Percentiles rank a stretch among this genome's conserved stretches.
Conservation (phyloP, 2,888 invertebrate genomes). For the Lithodes maja region DNA sequence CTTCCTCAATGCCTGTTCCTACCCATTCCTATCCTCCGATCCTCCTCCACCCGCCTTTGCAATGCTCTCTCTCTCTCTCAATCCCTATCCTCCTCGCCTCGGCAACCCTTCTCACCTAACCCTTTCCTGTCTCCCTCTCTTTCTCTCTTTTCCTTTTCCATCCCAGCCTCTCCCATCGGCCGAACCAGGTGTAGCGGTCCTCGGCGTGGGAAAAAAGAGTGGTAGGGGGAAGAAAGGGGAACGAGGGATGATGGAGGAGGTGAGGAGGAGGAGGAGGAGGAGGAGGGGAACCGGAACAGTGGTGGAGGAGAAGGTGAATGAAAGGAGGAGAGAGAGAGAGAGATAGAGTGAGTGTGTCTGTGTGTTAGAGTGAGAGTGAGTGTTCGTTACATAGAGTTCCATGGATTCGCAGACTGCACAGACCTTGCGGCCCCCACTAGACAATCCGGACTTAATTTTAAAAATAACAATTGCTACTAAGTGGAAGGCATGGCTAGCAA, state of each 20-base stretch:
- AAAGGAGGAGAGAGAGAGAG: not conserved
- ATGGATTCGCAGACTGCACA: too few relatives aligned
- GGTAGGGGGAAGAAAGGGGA: not conserved
- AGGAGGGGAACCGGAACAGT: not conserved
- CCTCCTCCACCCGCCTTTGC: too few relatives aligned
- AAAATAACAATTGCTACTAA: too few relatives aligned
- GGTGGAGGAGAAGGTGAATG: not conserved
- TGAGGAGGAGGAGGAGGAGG: not conserved
- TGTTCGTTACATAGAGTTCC: too few relatives aligned
- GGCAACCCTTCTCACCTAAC: not conserved
- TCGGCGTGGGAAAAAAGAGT: not conserved
- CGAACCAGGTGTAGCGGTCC: not conserved
- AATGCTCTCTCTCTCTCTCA: not conserved
- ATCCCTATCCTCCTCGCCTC: not conserved
- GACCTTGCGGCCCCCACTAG: too few relatives aligned
- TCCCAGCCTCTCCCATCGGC: not conserved
- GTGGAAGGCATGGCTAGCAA: too few relatives aligned
- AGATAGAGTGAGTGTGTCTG: too few relatives aligned
- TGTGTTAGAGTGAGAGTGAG: too few relatives aligned
- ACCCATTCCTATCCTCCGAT: too few relatives aligned
- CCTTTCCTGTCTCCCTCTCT: not conserved
- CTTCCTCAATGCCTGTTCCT: too few relatives aligned
- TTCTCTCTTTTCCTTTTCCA: not conserved
- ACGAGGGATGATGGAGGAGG: not conserved
- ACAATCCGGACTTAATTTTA: too few relatives aligned